These are phyloP conservation scores for Cryptus armator DNA, from an alignment of 2,888 invertebrate species.

Conservation along the genomic window DNA sequence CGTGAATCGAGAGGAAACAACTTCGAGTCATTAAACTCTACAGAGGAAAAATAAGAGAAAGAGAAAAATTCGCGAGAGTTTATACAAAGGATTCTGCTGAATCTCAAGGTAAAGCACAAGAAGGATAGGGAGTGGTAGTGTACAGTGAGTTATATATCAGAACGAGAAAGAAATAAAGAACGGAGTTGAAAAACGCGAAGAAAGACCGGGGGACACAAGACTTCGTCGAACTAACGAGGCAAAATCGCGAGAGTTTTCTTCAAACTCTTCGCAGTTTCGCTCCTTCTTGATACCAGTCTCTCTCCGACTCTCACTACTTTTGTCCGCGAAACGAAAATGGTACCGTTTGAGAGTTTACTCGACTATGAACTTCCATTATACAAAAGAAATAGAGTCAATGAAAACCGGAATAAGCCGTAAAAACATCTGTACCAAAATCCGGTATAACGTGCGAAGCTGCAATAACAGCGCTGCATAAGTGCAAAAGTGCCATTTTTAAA, in stretches of 20 bases:
- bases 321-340: background rate
- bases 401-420: background rate
- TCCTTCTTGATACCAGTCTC: constrained; percentile 18
- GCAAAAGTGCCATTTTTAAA: no score
- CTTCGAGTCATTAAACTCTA: constrained; percentile 53
- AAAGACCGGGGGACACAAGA: constrained; percentile 5
- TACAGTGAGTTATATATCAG: background rate
- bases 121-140: background rate
- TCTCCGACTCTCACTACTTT: constrained; percentile 8
- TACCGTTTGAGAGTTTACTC: background rate
- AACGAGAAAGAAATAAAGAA: constrained; percentile 9
- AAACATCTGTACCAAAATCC: background rate
- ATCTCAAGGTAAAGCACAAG: constrained; percentile 21
- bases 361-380: background rate
- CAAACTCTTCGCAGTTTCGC: constrained; percentile 34
- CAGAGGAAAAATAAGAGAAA: constrained; percentile 27
- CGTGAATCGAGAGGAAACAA: constrained; percentile 39
- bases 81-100: constrained; percentile 48
- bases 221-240: constrained; percentile 57
- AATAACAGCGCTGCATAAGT: no score
- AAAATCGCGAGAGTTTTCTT: constrained; percentile 57
- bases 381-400: background rate
- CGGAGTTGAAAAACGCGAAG: background rate
- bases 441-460: no score
- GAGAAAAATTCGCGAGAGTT: background rate